These are phyloP conservation scores for Petrocephalus microphthalmus DNA, from an alignment of 2,113 vertebrate species.

Conservation along the genomic window DNA sequence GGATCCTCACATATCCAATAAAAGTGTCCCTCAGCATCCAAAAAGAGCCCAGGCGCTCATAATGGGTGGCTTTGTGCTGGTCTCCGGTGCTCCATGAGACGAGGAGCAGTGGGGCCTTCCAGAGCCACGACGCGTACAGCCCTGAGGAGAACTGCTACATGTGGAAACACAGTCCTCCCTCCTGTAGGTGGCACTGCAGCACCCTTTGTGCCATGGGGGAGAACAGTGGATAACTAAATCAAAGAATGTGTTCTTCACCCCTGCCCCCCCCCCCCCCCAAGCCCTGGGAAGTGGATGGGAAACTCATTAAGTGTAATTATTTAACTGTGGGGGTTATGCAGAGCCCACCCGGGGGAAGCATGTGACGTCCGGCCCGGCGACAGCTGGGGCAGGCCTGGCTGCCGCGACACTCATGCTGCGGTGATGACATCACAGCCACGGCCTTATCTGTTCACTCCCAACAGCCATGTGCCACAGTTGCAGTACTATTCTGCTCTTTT, in stretches of 20 bases:
- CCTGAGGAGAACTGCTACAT: not conserved
- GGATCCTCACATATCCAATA: not conserved
- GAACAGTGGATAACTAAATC: not conserved
- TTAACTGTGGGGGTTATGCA: constrained; percentile 4
- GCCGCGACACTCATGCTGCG: not conserved
- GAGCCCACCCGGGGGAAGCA: not conserved
- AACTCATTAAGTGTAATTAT: constrained; percentile 20
- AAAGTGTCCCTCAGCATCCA: not conserved
- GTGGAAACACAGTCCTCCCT: not conserved
- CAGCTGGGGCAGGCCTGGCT: not conserved
- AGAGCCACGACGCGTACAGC: not conserved
- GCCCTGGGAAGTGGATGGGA: not conserved
- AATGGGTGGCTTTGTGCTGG: not conserved
- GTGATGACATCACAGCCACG: not conserved
- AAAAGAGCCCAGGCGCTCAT: not conserved
- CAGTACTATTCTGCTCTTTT: constrained; percentile 24
- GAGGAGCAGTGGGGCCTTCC: not conserved
- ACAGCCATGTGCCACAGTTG: constrained; percentile 9
- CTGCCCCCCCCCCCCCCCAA: not conserved
- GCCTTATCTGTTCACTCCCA: not conserved
- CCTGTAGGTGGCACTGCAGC: not conserved
- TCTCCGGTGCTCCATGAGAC: not conserved
- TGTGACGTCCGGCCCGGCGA: not conserved
- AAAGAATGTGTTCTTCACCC: not conserved
- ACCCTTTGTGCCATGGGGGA: not conserved